Conservation (phyloP, 2,888 invertebrate species). For the Lamproptera curius region DNA sequence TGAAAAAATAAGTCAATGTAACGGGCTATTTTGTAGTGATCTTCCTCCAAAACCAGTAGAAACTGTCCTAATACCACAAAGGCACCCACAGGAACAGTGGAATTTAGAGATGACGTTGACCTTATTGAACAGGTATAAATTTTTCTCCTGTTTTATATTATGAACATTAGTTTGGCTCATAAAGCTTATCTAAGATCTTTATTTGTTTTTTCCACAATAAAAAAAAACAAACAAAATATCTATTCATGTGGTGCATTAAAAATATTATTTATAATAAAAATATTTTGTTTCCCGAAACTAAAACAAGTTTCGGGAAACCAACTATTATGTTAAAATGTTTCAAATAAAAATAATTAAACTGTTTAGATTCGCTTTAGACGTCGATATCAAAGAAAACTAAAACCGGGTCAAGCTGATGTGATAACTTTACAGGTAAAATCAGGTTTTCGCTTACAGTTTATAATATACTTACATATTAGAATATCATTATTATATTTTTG, state of each 20-base stretch:
- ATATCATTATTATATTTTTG: too few species aligned
- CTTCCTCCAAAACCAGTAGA: slow-evolving; percentile 48
- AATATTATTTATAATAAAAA: too few species aligned
- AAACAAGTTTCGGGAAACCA: too few species aligned
- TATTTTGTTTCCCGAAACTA: slow-evolving; percentile 10
- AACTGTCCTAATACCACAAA: slow-evolving; percentile 48
- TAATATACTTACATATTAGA: too few species aligned
- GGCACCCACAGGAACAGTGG: slow-evolving; percentile 61
- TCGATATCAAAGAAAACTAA: slow-evolving; percentile 76
- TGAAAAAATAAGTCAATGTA: too few species aligned
- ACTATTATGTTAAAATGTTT: too few species aligned
- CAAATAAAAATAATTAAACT: too few species aligned
- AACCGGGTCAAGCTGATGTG: slow-evolving; percentile 71
- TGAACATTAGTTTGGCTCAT: too few species aligned
- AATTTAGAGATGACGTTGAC: slow-evolving; percentile 75
- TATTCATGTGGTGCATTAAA: not conserved
- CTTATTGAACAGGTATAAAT: slow-evolving; percentile 66
- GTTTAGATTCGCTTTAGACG: slow-evolving; percentile 77
- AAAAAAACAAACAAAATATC: not conserved
- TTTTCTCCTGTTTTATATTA: too few species aligned
- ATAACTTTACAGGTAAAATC: slow-evolving; percentile 68
- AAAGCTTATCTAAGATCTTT: too few species aligned
- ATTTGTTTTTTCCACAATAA: not conserved
- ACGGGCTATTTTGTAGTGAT: slow-evolving; percentile 48
- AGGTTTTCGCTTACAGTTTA: too few species aligned